Base-by-base conservation (phyloP, 2,888 invertebrate genomes). In the Amiota minor region DNA sequence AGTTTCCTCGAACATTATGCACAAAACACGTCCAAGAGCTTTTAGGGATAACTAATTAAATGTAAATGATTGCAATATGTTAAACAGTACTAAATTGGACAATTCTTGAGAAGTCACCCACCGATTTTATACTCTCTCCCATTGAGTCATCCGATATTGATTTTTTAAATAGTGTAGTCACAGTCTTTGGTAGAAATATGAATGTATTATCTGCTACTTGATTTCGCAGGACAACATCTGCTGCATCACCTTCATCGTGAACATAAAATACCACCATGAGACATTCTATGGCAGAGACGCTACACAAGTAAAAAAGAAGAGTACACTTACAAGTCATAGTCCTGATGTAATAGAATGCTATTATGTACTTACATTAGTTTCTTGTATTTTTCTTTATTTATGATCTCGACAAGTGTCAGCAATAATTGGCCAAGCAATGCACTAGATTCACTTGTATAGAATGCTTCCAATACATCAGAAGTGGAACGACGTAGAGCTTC, bases 371-470 rank as follows among this genome's bases (percentile, higher is more conserved):
- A 95, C 94, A 93, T 92, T 14, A 96, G 89, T 62, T 91, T 88
- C 53, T 91, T 90, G 56, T 93, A 91, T 85, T 92, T 93, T 86
- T 95, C 95, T 50, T 90, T 88, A 85, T 93, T 92, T 11, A 94
- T 93, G 18, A 95, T 89, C 79, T 93, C 92, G 1, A 94, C 90
- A 16, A 93, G 91, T 0, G 93, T 91, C 80, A 92, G 93, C 64
- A 95, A 90, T 68, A 93, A 92, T 83, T 94, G 93, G 3, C 93
- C 93, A 64, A 95, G 83, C 79, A 93, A 90, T 0, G 92, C 90
- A 2, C 92, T 91, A 75, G 93, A 91, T 70, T 91, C 90, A 74
- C 92, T 90, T 23, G 90, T 88, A 79, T 93, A 94, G 72, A 94
- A 89, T 53, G 87, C 79, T 77, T 91, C 90, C 18, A 93, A 86